Evolutionary conservation across 2,113 vertebrate genomes (phyloP), one percentile per base, ranked within the genome.

Genomic region (Pelobates fuscus): DNA sequence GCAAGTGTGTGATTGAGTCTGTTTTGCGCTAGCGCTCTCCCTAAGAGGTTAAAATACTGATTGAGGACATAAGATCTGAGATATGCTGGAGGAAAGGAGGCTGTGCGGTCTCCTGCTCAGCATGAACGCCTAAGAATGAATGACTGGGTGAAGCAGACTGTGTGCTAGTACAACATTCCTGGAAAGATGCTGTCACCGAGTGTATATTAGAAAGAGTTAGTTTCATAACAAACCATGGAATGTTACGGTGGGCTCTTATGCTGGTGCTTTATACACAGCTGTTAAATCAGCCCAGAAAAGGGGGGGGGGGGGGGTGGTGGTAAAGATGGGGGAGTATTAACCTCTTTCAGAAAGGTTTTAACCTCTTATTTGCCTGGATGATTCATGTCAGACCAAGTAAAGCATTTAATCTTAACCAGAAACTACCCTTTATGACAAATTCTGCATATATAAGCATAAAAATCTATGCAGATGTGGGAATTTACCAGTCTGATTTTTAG

Each of bases 121-220:
- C 17, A 18, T 46, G 44, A 32, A 27, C 59, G 24, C 54, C 59
- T 63, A 32, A 43, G 46, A 43, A 52, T 63, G 60, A 63, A 72
- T 62, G 70, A 54, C 46, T 52, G 70, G 44, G 44, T 29, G 43
- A 71, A 71, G 70, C 58, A 58, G 46, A 63, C 41, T 62, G 43
- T 54, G 29, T 41, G 44, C 70, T 32, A 61, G 58, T 21, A 63
- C 59, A 63, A 72, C 29, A 63, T 72, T 72, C 60, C 70, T 72
- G 59, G 43, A 63, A 72, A 72, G 59, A 72, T 24, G 59, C 25
- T 46, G 70, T 63, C 59, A 62, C 59, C 43, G 17, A 20, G 43
- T 32, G 24, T 72, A 63, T 32, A 63, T 52, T 72, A 72, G 70
- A 72, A 54, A 63, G 59, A 63, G 60, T 72, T 11, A 58, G 59